Evolutionary conservation across 1,140 invertebrate genomes (phyloP).

Genomic region (Drosophila pachea): DNA sequence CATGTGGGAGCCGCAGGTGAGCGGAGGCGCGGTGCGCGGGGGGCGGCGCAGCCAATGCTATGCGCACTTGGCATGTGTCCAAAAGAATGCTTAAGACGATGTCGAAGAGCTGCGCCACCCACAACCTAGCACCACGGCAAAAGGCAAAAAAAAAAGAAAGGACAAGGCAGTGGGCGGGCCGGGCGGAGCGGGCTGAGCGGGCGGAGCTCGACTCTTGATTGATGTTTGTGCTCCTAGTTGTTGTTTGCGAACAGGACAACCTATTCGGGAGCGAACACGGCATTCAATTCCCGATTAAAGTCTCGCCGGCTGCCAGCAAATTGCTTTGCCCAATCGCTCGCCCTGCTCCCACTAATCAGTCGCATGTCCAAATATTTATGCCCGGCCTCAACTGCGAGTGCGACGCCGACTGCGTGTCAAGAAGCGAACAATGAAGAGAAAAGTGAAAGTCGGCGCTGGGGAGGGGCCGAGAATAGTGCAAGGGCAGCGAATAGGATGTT

Average conservation of each 20-base stretch:
- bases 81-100: constrained; percentile 71
- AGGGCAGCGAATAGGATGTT: constrained; percentile 32
- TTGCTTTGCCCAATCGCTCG: constrained; percentile 47
- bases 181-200: too few species aligned
- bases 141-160: constrained; percentile 26
- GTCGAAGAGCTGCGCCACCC: constrained; percentile 5
- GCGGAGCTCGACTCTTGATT: constrained; percentile 62
- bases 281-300: constrained; percentile 75
- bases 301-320: constrained; percentile 54
- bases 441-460: constrained; percentile 64
- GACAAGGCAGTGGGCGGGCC: neutral
- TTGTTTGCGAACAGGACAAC: constrained; percentile 54
- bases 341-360: constrained; percentile 42
- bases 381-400: neutral
- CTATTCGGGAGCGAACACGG: constrained; percentile 25
- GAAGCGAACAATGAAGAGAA: constrained; percentile 13
- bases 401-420: constrained; percentile 14
- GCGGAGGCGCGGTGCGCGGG: constrained; percentile 12
- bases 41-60: constrained; percentile 1
- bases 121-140: constrained; percentile 34
- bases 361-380: constrained; percentile 48
- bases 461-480: constrained; percentile 29
- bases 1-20: constrained; percentile 71
- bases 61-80: constrained; percentile 50
- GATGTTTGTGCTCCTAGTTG: constrained; percentile 75